phyloP scores from a whole-genome alignment of 2,113 vertebrate species.

The Uropsilus gracilis region DNA sequence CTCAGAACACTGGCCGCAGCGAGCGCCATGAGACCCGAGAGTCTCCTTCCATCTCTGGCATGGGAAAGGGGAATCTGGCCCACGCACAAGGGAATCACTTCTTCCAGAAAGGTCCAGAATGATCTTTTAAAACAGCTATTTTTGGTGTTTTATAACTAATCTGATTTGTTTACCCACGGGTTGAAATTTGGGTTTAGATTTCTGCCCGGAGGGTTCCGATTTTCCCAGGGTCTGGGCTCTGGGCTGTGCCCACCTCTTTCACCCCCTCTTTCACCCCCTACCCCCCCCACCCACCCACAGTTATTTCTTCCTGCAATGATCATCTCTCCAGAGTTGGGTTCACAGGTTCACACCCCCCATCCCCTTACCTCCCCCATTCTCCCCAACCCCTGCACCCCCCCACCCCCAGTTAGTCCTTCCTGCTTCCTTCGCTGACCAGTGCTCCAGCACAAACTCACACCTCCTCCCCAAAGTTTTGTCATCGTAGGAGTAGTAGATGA shows the following conservation, averaged over 20 bases:
- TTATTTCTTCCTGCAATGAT: background rate
- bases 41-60: background rate
- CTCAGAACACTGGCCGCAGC: background rate
- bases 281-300: background rate
- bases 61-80: background rate
- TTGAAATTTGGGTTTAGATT: background rate
- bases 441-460: background rate
- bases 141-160: background rate
- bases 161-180: background rate
- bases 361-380: background rate
- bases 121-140: background rate
- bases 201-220: background rate
- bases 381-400: too few relatives aligned
- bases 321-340: too few relatives aligned
- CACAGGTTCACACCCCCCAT: too few relatives aligned
- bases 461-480: background rate
- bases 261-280: fast-evolving
- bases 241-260: background rate
- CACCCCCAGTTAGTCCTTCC: background rate
- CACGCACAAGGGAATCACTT: background rate
- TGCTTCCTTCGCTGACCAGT: background rate
- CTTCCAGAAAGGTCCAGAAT: background rate
- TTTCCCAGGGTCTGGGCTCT: background rate
- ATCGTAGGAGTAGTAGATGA: background rate
- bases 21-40: background rate